Evolutionary conservation across 2,797 vertebrate genomes (phyloP).

Genomic region (Staurois parvus): DNA sequence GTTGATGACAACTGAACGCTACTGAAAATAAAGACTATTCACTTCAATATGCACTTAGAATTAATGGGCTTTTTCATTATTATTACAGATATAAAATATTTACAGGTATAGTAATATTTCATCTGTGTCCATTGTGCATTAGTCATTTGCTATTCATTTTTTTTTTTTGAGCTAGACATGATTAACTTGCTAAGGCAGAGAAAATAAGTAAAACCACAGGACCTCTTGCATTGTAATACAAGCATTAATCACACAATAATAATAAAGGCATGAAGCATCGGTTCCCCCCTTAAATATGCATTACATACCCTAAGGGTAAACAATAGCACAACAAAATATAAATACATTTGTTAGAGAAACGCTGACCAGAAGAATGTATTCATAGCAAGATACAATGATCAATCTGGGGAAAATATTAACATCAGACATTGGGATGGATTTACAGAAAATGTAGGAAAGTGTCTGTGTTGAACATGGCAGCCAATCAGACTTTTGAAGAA

Average conservation of each 20-base stretch:
- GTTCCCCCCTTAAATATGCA: slow-evolving; percentile 79
- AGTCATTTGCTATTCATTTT: slow-evolving; percentile 74
- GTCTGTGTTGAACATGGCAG: neutral
- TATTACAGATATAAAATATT: slow-evolving; percentile 52
- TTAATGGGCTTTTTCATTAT: neutral
- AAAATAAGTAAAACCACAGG: slow-evolving; percentile 79
- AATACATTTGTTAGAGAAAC: slow-evolving; percentile 80
- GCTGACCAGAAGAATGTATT: slow-evolving; percentile 77
- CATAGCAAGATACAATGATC: slow-evolving; percentile 78
- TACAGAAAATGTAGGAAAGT: neutral
- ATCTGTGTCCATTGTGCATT: slow-evolving; percentile 73
- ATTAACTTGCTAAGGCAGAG: slow-evolving; percentile 81
- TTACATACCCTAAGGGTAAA: slow-evolving; percentile 80
- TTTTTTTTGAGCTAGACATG: slow-evolving; percentile 77
- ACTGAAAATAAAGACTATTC: no score
- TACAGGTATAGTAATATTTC: slow-evolving; percentile 68
- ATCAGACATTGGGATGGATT: slow-evolving; percentile 67
- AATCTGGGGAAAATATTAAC: slow-evolving; percentile 69
- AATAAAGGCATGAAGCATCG: slow-evolving; percentile 82
- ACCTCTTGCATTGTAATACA: slow-evolving; percentile 76
- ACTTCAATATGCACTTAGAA: neutral
- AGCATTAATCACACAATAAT: slow-evolving; percentile 85
- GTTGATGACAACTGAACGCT: neutral
- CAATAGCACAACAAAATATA: slow-evolving; percentile 72
- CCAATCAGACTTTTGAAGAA: neutral